These are phyloP conservation scores for Drosophila trichaetosa DNA, from an alignment of 2,888 invertebrate species.

Conservation along the genomic window DNA sequence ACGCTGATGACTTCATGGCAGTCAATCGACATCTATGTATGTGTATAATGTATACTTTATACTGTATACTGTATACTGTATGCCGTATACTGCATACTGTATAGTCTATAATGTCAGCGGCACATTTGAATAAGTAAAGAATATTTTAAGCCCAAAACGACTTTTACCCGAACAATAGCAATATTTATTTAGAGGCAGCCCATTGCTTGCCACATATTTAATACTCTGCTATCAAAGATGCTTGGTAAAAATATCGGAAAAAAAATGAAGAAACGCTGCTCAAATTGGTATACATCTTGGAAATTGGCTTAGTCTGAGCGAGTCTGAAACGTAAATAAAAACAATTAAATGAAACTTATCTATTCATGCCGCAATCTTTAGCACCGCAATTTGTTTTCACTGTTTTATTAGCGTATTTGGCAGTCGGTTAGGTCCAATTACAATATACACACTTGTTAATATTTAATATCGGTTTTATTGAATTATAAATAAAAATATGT, in stretches of 20 bases:
- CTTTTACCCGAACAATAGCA: conserved; percentile 37
- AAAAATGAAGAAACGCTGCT: not conserved
- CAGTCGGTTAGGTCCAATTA: not conserved
- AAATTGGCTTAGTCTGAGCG: not conserved
- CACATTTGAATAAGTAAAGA: conserved; percentile 74
- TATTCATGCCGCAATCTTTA: not conserved
- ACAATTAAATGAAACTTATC: not conserved
- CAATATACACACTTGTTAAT: not conserved
- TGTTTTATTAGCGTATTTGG: not conserved
- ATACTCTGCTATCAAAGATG: not conserved
- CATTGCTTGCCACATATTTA: conserved; percentile 9
- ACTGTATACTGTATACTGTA: not conserved
- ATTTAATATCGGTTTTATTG: conserved; percentile 42
- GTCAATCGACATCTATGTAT: conserved; percentile 36
- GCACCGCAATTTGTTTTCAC: not conserved
- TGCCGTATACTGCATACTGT: not conserved
- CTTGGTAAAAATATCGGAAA: not conserved
- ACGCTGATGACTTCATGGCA: conserved; percentile 79
- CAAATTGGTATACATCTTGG: not conserved
- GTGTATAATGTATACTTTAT: conserved; percentile 1
- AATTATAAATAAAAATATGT: conserved; percentile 56
- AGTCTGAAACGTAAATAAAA: not conserved
- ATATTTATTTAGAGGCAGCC: conserved; percentile 18
- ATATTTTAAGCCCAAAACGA: conserved; percentile 60
- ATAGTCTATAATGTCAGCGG: conserved; percentile 38